Percentiles rank a stretch among this genome's conserved stretches.
These are phyloP conservation scores for Eciton burchellii DNA, from an alignment of 1,140 invertebrate species.

Conservation along the genomic window DNA sequence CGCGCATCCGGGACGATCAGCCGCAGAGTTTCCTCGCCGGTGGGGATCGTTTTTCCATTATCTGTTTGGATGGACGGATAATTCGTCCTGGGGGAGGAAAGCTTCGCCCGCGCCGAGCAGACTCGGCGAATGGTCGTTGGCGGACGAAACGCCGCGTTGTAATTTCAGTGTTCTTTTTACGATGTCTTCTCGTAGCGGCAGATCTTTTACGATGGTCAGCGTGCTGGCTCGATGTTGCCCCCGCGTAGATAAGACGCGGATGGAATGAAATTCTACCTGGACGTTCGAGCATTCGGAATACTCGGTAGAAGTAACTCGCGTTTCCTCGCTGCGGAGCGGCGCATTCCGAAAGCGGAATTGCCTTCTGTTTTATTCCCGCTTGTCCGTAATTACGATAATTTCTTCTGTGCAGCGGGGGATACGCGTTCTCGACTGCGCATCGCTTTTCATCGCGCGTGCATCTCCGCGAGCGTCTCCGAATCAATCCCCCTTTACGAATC, in stretches of 20 bases:
- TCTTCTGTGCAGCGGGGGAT: background rate
- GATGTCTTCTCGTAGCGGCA: slow-evolving; percentile 1
- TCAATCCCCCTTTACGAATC: slow-evolving; percentile 36
- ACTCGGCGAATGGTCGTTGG: background rate
- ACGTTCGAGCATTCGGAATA: background rate
- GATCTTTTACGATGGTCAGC: slow-evolving; percentile 32
- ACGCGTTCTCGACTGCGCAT: background rate
- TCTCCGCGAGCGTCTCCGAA: background rate
- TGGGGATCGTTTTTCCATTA: background rate
- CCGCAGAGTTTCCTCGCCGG: background rate
- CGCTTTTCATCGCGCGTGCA: slow-evolving; percentile 11
- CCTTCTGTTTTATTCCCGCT: background rate
- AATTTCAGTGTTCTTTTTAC: slow-evolving; percentile 53
- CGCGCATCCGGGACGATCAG: background rate
- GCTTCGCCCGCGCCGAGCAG: too few relatives aligned
- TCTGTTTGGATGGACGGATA: slow-evolving; percentile 17
- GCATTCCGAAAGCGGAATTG: background rate
- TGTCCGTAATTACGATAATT: background rate
- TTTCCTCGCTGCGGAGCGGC: background rate
- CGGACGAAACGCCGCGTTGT: background rate
- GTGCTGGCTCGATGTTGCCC: background rate
- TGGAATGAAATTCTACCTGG: slow-evolving; percentile 54
- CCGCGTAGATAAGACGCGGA: slow-evolving; percentile 30
- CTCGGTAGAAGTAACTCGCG: background rate
- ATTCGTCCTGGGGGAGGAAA: background rate